Evolutionary conservation across 2,888 invertebrate genomes (phyloP).

Genomic region (Chaetoderma sp.): DNA sequence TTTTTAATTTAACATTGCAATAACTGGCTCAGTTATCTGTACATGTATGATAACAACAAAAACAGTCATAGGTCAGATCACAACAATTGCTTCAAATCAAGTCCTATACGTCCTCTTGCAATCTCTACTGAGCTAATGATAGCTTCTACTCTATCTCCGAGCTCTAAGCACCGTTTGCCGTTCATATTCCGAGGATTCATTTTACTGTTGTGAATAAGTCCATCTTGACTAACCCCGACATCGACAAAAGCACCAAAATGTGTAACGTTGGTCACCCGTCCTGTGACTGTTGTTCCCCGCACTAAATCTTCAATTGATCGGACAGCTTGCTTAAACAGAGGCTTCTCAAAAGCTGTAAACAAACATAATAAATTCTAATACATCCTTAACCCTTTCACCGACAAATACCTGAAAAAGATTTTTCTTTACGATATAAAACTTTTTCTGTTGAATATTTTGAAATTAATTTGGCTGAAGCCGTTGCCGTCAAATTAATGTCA

Average conservation of each 20-base stretch:
- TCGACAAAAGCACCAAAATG: constrained; percentile 94
- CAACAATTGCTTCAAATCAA: constrained; percentile 30
- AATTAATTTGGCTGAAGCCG: too few relatives aligned
- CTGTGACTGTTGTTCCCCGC: constrained; percentile 68
- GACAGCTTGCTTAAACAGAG: constrained; percentile 83
- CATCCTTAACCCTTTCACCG: too few relatives aligned
- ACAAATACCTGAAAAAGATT: too few relatives aligned
- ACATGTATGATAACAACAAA: too few relatives aligned
- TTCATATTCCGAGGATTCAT: constrained; percentile 39
- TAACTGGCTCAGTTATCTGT: too few relatives aligned
- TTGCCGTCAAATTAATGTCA: too few relatives aligned
- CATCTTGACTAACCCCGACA: constrained; percentile 67
- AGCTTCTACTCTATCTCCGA: constrained; percentile 61
- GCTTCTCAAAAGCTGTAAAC: constrained; percentile 73
- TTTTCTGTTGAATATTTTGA: too few relatives aligned
- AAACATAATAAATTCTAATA: constrained; percentile 11
- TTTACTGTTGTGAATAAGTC: constrained; percentile 70
- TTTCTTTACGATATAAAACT: too few relatives aligned
- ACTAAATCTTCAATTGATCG: constrained; percentile 77
- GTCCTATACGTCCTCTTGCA: constrained; percentile 48
- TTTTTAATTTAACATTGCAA: too few relatives aligned
- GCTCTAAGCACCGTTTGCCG: constrained; percentile 38
- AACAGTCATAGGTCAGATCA: neutral
- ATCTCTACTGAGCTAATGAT: constrained; percentile 48
- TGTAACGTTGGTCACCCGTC: constrained; percentile 87